Evolutionary conservation across 2,888 invertebrate genomes (phyloP), one percentile per base, ranked within the genome.

Genomic region (Cordilura impudica): DNA sequence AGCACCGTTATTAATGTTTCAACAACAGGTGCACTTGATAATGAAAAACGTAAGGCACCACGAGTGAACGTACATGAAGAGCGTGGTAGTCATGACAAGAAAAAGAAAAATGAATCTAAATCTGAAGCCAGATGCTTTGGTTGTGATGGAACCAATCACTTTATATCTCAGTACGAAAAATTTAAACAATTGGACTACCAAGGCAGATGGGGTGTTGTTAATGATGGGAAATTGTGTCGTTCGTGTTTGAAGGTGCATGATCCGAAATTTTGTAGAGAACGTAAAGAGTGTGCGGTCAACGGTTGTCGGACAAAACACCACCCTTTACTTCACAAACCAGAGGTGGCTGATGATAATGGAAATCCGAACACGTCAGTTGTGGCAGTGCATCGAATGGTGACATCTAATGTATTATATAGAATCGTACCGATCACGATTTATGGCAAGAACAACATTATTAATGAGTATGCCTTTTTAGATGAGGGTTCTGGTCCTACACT

Each of bases 401-500:
- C 66, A 6, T 53, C 53, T 6, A 65, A 53, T 16, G 53, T 65
- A 29, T 29, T 67, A 45, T 54, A 67, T 45, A 67, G 67, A 56
- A 45, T 67, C 1, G 12, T 60, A 16, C 53, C 53, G 1, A 53
- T 43, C 2, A 66, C 26, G 0, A 66, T 51, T 18, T 12, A 67
- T 23, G 66, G 45, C 1, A 29, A 51, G 10, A 4, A 26, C 2
- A 53, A 19, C 4, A 53, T 4, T 18, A 4, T 51, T 4, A 51
- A 21, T 19, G 65, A 65, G 23, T 81, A 74, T 43, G 75, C 78
- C 0, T 61, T 79, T 43, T 56, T 72, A 2, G 78, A 78, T 29
- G 76, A 82, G 7, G 78, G n/a, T n/a, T n/a, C n/a, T n/a, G n/a
- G n/a, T n/a, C n/a, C n/a, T n/a, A 77, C 73, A 10, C n/a, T 82